Conservation (phyloP, 2,797 vertebrate genomes). For the Florisuga fusca region DNA sequence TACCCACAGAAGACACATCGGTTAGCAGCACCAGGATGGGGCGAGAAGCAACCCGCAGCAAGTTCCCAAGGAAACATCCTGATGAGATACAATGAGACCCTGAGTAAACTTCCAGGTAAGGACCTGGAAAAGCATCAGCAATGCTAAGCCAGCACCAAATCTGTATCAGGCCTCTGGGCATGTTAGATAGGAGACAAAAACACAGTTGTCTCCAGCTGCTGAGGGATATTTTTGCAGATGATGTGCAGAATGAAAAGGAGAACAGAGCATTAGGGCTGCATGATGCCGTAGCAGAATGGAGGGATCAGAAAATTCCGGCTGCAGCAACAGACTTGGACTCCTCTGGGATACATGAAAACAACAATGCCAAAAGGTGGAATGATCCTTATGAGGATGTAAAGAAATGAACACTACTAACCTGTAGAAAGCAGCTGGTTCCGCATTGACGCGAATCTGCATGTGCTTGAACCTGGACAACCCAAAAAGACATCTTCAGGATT, state of each 20-base stretch:
- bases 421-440: slow-evolving; percentile 95
- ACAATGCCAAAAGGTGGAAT: not conserved
- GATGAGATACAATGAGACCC: not conserved
- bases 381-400: not conserved
- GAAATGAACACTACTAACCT: slow-evolving; percentile 80
- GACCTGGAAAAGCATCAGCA: not conserved
- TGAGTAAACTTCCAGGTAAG: not conserved
- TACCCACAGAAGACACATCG: not conserved
- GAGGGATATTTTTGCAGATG: not conserved
- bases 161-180: not conserved
- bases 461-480: slow-evolving; percentile 92
- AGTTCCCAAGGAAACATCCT: not conserved
- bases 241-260: not conserved
- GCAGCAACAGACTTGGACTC: not conserved
- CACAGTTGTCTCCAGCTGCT: not conserved
- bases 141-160: not conserved
- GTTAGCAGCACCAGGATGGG: not conserved
- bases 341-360: not conserved
- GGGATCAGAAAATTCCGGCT: not conserved
- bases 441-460: slow-evolving; percentile 96
- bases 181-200: not conserved
- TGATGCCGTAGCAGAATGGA: not conserved
- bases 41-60: not conserved
- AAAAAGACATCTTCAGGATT: not conserved
- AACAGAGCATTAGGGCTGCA: not conserved